Conservation (phyloP, 2,113 vertebrate species). For the Halcyon senegalensis region DNA sequence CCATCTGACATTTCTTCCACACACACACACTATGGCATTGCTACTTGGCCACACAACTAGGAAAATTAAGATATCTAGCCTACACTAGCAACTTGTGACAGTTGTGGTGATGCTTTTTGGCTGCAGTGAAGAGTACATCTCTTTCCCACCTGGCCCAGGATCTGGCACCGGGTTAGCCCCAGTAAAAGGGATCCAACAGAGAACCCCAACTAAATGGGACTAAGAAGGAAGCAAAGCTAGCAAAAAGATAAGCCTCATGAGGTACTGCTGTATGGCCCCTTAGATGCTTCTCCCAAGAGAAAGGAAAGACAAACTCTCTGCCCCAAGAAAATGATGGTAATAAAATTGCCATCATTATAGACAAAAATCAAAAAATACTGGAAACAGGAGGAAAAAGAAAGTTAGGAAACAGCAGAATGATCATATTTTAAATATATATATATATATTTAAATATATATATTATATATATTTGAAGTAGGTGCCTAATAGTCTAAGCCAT, state of each 20-base stretch:
- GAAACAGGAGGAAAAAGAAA: background rate
- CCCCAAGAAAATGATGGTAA: background rate
- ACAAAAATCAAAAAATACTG: background rate
- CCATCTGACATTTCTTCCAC: constrained; percentile 71
- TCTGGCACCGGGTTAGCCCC: constrained; percentile 21
- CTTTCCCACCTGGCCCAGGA: constrained; percentile 57
- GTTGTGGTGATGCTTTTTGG: constrained; percentile 44
- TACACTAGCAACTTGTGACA: background rate
- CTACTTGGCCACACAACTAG: constrained; percentile 58
- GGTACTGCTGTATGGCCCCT: background rate
- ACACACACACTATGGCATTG: constrained; percentile 31
- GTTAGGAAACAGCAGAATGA: background rate
- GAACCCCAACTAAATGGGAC: background rate
- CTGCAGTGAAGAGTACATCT: constrained; percentile 37
- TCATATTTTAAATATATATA: background rate
- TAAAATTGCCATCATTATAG: background rate
- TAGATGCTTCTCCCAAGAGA: background rate
- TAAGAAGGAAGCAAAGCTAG: constrained; percentile 37
- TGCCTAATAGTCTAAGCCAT: background rate
- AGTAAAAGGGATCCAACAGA: constrained; percentile 37
- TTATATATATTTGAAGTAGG: no score
- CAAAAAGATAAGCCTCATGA: background rate
- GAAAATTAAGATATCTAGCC: constrained; percentile 69
- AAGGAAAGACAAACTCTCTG: background rate
- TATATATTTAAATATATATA: no score